These are phyloP conservation scores for Campoletis sonorensis DNA, from an alignment of 1,140 invertebrate species.

Conservation along the genomic window DNA sequence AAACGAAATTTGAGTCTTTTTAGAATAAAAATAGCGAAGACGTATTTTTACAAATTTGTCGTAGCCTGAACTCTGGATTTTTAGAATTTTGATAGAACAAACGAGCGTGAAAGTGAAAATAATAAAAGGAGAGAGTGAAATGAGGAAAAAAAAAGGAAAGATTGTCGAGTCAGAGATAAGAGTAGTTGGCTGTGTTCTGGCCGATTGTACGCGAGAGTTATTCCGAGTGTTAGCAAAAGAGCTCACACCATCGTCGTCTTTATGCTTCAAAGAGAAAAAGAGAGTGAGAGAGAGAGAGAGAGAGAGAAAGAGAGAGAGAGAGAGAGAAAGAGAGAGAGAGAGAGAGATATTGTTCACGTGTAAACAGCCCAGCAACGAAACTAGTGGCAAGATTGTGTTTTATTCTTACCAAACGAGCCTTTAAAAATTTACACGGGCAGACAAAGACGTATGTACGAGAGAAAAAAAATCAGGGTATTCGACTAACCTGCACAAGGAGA, in stretches of 20 bases:
- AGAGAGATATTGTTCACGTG: background rate
- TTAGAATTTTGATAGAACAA: no score
- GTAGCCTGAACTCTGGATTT: no score
- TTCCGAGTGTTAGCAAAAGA: background rate
- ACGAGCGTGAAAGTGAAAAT: no score
- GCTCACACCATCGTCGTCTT: background rate
- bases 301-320: background rate
- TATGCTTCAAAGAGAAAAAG: no score
- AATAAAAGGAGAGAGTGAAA: no score
- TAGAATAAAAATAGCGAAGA: no score
- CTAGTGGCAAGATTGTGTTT: background rate
- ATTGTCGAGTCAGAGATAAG: background rate
- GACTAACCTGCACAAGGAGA: background rate
- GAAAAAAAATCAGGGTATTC: background rate
- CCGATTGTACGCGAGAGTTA: background rate
- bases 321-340: background rate
- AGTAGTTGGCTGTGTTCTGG: background rate
- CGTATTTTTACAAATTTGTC: no score
- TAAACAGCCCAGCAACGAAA: background rate
- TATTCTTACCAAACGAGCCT: constrained; percentile 5
- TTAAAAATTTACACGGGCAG: background rate
- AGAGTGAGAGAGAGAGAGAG: background rate
- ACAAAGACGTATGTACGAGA: background rate
- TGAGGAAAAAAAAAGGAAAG: no score
- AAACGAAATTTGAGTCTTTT: no score